Percentiles rank a stretch among this genome's conserved stretches.
Evolutionary conservation across 1,140 invertebrate species (phyloP).

Genomic region (Papilio aristodemus): DNA sequence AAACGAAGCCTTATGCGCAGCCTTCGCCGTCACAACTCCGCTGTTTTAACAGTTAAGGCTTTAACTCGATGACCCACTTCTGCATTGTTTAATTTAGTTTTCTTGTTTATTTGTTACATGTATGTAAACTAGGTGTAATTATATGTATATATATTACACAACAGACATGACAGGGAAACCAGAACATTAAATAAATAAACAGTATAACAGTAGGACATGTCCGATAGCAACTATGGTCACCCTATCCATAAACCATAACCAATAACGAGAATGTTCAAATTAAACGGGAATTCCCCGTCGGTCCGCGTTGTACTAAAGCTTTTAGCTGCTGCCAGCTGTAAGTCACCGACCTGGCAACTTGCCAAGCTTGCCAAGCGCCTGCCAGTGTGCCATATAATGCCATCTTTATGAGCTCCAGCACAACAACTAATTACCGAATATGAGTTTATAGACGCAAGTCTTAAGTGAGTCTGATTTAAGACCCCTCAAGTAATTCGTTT

Average conservation of each 20-base stretch:
- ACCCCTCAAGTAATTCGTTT: not conserved
- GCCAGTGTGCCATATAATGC: not conserved
- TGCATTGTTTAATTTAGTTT: not conserved
- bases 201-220: not conserved
- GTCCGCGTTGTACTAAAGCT: not conserved
- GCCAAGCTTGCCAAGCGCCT: not conserved
- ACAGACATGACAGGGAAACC: too few species aligned
- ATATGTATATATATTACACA: too few species aligned
- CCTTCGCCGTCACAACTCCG: not conserved
- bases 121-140: too few species aligned
- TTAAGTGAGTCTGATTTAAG: conserved; percentile 11
- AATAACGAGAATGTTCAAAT: conserved; percentile 16
- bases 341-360: not conserved
- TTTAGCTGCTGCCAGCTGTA: conserved; percentile 7
- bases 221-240: not conserved
- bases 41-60: not conserved
- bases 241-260: not conserved
- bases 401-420: conserved; percentile 1
- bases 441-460: not conserved
- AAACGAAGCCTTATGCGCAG: conserved; percentile 5
- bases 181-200: too few species aligned
- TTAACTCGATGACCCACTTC: not conserved
- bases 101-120: too few species aligned
- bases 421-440: conserved; percentile 8
- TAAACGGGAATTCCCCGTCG: conserved; percentile 11